A percentile compares a stretch with the other conserved stretches of the same genome.
These are phyloP conservation scores for Microcebus tavaratra DNA, from an alignment of 2,113 vertebrate species.

Conservation along the genomic window DNA sequence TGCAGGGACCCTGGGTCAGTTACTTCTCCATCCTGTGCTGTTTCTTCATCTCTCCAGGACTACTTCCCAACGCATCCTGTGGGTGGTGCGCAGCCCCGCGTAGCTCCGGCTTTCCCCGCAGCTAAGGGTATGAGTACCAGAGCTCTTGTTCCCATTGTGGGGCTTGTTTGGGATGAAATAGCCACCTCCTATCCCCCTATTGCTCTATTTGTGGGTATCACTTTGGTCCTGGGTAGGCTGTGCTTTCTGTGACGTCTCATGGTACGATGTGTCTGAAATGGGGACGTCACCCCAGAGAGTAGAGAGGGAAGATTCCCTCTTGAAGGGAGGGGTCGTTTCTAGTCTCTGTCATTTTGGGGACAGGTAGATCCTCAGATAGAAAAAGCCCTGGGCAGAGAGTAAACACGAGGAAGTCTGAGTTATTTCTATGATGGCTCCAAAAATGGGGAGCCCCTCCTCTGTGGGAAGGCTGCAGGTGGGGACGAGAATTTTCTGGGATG, in stretches of 20 bases:
- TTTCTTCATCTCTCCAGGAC: background rate
- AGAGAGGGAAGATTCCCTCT: background rate
- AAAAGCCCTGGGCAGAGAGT: background rate
- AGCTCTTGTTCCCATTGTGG: background rate
- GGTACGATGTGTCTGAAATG: background rate
- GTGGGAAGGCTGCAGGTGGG: accelerated
- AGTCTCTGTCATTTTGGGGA: background rate
- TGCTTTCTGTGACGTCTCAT: background rate
- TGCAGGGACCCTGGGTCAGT: accelerated
- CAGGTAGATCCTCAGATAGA: background rate
- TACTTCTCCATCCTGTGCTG: too few relatives aligned
- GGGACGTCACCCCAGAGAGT: background rate
- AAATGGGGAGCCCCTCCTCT: accelerated
- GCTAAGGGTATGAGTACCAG: background rate
- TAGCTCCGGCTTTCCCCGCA: background rate
- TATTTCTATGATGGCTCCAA: background rate
- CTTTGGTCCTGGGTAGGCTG: background rate
- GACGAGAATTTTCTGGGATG: background rate
- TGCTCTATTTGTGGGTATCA: too few relatives aligned
- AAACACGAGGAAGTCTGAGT: accelerated
- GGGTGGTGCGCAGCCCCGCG: background rate
- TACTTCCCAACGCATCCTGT: background rate
- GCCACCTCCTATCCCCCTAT: accelerated
- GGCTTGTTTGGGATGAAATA: background rate
- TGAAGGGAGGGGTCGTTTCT: background rate